Percentiles rank a stretch among this genome's conserved stretches.
Evolutionary conservation across 2,888 invertebrate species (phyloP).

Genomic region (Ochropleura leucogaster): DNA sequence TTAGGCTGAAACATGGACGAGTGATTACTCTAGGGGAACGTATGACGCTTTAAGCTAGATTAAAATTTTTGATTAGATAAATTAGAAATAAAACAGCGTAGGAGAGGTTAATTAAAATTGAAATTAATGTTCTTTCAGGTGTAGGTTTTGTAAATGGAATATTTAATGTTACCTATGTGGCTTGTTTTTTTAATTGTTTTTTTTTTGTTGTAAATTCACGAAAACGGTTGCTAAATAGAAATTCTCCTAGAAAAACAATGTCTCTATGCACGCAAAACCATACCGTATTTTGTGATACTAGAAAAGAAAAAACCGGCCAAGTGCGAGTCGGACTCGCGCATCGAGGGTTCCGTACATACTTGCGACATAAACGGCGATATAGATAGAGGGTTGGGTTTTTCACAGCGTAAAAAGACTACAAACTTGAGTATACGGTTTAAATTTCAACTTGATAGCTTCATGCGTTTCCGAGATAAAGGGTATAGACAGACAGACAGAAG

Average conservation of each 20-base stretch:
- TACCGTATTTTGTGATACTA: neutral
- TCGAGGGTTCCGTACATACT: too few species aligned
- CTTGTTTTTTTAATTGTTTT: neutral
- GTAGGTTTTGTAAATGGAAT: conserved; percentile 49
- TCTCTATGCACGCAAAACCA: neutral
- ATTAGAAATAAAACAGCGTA: conserved; percentile 58
- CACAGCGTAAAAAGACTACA: too few species aligned
- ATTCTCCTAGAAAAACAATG: neutral
- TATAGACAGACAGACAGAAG: too few species aligned
- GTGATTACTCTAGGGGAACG: conserved; percentile 67
- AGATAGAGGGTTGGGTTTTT: too few species aligned
- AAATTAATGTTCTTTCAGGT: conserved; percentile 28
- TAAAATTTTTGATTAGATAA: conserved; percentile 67
- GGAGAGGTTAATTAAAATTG: conserved; percentile 56
- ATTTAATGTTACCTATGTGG: conserved; percentile 23
- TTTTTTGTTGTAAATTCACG: neutral
- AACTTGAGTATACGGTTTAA: too few species aligned
- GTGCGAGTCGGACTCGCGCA: too few species aligned
- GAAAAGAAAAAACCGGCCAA: neutral
- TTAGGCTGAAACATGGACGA: conserved; percentile 52
- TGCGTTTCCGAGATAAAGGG: too few species aligned
- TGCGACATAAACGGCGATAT: too few species aligned
- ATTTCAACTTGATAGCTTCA: too few species aligned
- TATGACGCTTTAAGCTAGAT: conserved; percentile 57
- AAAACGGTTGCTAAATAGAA: neutral